Evolutionary conservation across 2,113 vertebrate species (phyloP).

Genomic region (Bubo scandiacus): DNA sequence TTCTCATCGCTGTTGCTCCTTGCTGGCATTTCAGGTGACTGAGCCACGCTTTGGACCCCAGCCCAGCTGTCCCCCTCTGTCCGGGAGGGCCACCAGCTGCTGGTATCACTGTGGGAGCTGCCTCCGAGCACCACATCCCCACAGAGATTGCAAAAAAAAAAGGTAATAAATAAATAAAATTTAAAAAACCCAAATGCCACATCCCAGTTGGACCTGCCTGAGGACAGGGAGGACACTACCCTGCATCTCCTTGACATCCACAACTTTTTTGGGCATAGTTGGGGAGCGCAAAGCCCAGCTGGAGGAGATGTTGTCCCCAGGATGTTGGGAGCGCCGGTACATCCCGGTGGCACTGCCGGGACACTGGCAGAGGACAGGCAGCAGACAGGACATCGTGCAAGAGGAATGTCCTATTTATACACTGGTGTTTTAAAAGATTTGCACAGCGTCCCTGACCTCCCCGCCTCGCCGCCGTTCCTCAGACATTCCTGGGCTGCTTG

Average conservation of each 20-base stretch:
- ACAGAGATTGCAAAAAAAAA: neutral
- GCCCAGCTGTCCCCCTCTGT: neutral
- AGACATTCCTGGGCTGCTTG: slow-evolving; percentile 25
- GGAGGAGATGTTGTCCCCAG: neutral
- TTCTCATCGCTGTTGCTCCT: neutral
- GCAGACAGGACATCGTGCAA: neutral
- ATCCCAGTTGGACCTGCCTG: neutral
- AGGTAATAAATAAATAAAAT: neutral
- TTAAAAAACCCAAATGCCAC: neutral
- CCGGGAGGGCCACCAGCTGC: neutral
- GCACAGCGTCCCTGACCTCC: neutral
- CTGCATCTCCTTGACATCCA: neutral
- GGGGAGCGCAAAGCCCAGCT: neutral
- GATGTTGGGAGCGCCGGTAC: no score
- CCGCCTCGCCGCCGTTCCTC: neutral
- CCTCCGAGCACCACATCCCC: neutral
- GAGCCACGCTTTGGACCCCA: neutral
- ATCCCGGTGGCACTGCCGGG: neutral
- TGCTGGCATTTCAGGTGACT: neutral
- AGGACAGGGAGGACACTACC: neutral
- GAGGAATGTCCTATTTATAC: neutral
- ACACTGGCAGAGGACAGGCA: neutral
- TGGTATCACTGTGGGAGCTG: neutral
- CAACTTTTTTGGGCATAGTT: neutral
- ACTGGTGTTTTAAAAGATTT: neutral